phyloP scores from a whole-genome alignment of 37 sponge, comb jelly and placozoan species.

The Ephydatia muelleri region DNA sequence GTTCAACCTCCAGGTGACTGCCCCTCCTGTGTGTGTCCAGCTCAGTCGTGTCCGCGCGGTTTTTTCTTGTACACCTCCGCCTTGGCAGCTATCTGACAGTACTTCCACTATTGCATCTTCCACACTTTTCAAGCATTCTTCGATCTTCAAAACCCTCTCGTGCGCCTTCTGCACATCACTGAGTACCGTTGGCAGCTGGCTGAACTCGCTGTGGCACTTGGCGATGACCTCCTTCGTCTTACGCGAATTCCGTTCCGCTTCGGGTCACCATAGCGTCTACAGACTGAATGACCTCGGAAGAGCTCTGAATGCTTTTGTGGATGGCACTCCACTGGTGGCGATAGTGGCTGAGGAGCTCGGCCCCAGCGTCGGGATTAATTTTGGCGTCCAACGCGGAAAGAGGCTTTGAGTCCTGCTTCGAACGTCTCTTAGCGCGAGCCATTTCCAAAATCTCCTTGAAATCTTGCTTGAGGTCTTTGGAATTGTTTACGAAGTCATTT shows the following conservation, averaged over 20 bases:
- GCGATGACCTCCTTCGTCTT: conserved; percentile 27
- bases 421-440: conserved; percentile 15
- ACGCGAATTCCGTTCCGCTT: conserved; percentile 4
- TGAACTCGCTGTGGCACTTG: conserved; percentile 46
- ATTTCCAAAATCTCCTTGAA: conserved; percentile 26
- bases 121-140: conserved; percentile 26
- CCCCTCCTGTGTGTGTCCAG: conserved; percentile 23
- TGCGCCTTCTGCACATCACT: conserved; percentile 25
- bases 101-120: conserved; percentile 49
- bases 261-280: conserved; percentile 22
- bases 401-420: neutral
- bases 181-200: conserved; percentile 29
- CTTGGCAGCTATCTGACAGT: conserved; percentile 10
- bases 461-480: conserved; percentile 37
- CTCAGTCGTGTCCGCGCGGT: conserved; percentile 34
- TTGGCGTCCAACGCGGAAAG: conserved; percentile 2
- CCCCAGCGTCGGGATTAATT: conserved; percentile 55
- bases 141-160: conserved; percentile 47
- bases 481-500: conserved; percentile 24
- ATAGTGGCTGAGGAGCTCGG: conserved; percentile 54
- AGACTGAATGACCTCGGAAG: conserved; percentile 9
- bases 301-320: conserved; percentile 10
- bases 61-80: too few relatives aligned
- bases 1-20: conserved; percentile 20
- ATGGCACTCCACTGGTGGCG: conserved; percentile 46